Evolutionary conservation across 2,797 vertebrate species (phyloP), one percentile per base, ranked within the genome.

Genomic region (Anniella stebbinsi): DNA sequence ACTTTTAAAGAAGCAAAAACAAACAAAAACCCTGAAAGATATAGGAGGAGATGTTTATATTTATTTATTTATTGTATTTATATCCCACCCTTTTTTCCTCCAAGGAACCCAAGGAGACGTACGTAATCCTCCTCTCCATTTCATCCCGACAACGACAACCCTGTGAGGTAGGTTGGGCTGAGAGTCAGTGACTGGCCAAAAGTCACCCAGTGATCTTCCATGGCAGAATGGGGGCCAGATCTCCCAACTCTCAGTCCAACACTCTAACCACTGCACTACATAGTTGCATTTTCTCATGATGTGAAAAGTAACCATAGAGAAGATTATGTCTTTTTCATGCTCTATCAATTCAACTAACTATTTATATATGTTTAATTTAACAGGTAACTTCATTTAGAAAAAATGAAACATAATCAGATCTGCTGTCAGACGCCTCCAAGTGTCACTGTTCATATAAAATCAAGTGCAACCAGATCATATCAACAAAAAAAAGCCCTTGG

Each of bases 401-500:
- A 94, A 98, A 98, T 98, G 98, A 98, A 97, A 94, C 96, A 97
- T 88, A 96, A 94, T 87, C 95, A 96, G 92, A 93, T 94, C 84
- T 95, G 94, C 95, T 97, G 96, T 88, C 96, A 96, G 92, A 98
- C 98, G 85, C 98, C 98, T 87, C 97, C 97, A 87, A 97, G 97
- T 60, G 94, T 98, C 67, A 97, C 98, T 30, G 95, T 98, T 81
- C 95, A 94, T 75, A 94, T 98, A 90, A 98, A 97, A 94, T 95
- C 97, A 4, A 97, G 92, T 69, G 95, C 94, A 38, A 96, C 96
- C 80, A 97, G 95, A 93, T 94, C 95, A 13, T 92, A 97, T 33
- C 98, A 97, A 48, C 88, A 97, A 93, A 97, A 97, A 94, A 97
- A 97, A 30, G 72, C 93, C 0, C 90, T 96, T 81, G 96, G 95